These are phyloP conservation scores for Hoplostethus mediterraneus DNA, from an alignment of 2,797 vertebrate species.

Conservation along the genomic window DNA sequence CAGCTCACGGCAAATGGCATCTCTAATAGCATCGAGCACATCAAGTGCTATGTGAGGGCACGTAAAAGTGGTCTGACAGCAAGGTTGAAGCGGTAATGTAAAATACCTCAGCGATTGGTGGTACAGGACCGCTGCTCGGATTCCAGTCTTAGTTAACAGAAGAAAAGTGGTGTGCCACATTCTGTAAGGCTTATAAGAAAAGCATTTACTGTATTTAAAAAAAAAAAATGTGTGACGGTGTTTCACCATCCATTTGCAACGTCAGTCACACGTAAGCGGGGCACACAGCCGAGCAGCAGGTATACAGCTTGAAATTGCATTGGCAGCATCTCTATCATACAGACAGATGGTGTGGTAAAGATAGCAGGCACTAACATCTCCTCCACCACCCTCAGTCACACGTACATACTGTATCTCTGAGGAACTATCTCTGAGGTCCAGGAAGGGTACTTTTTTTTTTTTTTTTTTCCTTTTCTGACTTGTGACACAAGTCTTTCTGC, in stretches of 20 bases:
- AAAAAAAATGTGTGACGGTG: no score
- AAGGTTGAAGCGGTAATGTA: background rate
- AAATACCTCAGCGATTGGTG: background rate
- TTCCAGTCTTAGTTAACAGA: background rate
- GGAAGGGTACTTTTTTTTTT: background rate
- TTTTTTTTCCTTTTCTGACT: slow-evolving; percentile 16
- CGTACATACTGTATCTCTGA: slow-evolving; percentile 7
- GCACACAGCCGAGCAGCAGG: slow-evolving; percentile 37
- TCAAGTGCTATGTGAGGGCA: background rate
- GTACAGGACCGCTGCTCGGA: background rate
- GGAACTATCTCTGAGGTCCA: slow-evolving; percentile 18
- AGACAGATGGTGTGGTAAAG: slow-evolving; percentile 60
- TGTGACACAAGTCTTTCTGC: slow-evolving; percentile 27
- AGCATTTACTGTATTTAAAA: slow-evolving; percentile 14
- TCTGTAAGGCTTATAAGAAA: slow-evolving; percentile 1
- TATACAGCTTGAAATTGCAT: slow-evolving; percentile 58
- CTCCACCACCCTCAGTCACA: slow-evolving; percentile 21
- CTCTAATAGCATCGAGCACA: background rate
- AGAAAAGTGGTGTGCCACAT: background rate
- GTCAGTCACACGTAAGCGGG: slow-evolving; percentile 50
- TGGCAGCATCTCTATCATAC: slow-evolving; percentile 45
- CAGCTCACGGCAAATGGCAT: background rate
- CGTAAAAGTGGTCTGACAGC: background rate
- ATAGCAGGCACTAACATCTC: slow-evolving; percentile 43
- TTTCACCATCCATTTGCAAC: slow-evolving; percentile 22